Conservation (phyloP, 2,888 invertebrate species). For the Phytoseiulus persimilis region DNA sequence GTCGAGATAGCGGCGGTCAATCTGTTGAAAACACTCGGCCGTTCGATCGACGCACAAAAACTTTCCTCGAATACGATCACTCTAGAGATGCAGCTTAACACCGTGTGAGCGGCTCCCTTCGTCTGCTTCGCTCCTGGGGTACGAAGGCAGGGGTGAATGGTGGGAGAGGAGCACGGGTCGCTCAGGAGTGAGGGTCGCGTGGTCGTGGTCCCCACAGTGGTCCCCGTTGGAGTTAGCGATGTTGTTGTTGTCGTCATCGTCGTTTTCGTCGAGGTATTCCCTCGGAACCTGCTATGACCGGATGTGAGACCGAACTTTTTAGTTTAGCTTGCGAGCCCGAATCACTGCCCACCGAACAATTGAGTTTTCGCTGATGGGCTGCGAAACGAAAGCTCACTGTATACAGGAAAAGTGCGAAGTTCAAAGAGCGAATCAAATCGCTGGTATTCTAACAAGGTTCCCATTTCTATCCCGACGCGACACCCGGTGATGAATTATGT, state of each 20-base stretch:
- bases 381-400: too few species aligned
- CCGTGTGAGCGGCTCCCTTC: background rate
- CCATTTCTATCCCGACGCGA: too few species aligned
- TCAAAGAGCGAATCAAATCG: too few species aligned
- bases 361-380: too few species aligned
- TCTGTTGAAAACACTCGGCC: background rate
- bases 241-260: background rate
- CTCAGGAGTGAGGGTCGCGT: background rate
- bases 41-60: background rate
- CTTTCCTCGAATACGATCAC: background rate
- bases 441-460: too few species aligned
- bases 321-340: background rate
- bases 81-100: background rate
- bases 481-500: too few species aligned
- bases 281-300: background rate
- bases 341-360: background rate
- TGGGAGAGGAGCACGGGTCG: background rate
- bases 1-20: background rate
- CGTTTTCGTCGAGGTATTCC: background rate
- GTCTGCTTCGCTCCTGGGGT: slow-evolving; percentile 5
- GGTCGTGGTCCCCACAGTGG: background rate
- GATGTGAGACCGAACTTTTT: background rate
- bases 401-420: too few species aligned
- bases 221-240: background rate
- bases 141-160: background rate